Base-by-base conservation (phyloP, 2,888 invertebrate genomes). In the Amphipoea oculea region DNA sequence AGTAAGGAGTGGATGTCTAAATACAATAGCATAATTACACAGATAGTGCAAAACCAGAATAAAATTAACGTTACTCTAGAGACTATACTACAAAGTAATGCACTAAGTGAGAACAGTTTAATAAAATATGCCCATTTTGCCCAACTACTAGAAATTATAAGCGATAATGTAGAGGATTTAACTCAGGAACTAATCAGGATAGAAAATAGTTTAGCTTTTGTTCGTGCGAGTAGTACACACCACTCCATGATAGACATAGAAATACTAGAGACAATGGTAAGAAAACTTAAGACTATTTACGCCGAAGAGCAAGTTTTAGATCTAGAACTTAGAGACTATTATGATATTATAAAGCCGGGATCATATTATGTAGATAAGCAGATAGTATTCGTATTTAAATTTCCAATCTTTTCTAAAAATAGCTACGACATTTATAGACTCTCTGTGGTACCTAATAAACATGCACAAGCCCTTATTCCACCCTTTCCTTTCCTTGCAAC, bases 401-500 rank as follows among this genome's bases (percentile, higher is more conserved):
- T 57, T 57, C 57, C 57, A 57, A n/a, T 57, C 0, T 57, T 11
- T 11, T 57, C 57, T 11, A 57, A n/a, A 57, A 57, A 54, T 54
- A 40, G 6, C n/a, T 54, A 51, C 29, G 73, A 75, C 36, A 2
- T 68, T 14, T 75, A 75, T 62, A 68, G 20, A 62, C 29, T 75
- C 12, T 68, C 68, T 0, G 36, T 75, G 20, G 67, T 75, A 20
- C 68, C 68, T n/a, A 75, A 68, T 45, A 51, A 69, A n/a, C 45
- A 76, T 2, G 36, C 23, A 63, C 69, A 51, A 3, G 51, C 69
- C 20, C 69, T 75, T 60, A 60, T 68, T 48, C 68, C 68, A 57
- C 23, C 68, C 68, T 60, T 45, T 14, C 60, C 75, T 6, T 68
- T 45, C 60, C 45, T 75, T 45, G 75, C 74, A 74, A 74, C 74